These are phyloP conservation scores for Loris lydekkerianus DNA, from an alignment of 2,797 vertebrate genomes.

Conservation along the genomic window DNA sequence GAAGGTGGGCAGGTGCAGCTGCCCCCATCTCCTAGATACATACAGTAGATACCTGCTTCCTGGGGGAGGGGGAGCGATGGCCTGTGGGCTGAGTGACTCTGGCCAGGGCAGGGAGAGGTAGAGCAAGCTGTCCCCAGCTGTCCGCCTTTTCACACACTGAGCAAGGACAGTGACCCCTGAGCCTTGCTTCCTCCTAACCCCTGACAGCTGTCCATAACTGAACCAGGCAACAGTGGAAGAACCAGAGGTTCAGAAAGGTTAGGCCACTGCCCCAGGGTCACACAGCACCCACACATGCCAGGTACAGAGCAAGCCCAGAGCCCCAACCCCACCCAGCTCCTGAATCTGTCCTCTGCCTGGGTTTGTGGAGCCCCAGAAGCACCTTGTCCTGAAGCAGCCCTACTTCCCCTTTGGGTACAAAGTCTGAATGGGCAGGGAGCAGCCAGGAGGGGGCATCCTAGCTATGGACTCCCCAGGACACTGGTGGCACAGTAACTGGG, in stretches of 20 bases:
- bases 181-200: no score
- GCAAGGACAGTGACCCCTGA: neutral
- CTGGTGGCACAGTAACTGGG: neutral
- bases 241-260: neutral
- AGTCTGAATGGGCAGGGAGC: neutral
- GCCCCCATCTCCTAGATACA: neutral
- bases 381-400: no score
- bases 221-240: fast-evolving
- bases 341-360: fast-evolving
- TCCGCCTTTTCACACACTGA: neutral
- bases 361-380: no score
- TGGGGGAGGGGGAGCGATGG: neutral
- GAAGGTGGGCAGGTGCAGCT: neutral
- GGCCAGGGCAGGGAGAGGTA: neutral
- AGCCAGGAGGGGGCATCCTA: neutral
- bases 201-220: no score
- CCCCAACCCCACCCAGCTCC: neutral
- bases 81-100: no score
- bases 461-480: fast-evolving
- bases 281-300: neutral
- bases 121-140: fast-evolving
- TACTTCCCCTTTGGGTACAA: neutral
- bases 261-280: neutral
- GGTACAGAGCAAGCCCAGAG: neutral
- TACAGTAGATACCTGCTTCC: fast-evolving